Percentiles rank a stretch among this genome's conserved stretches.
Evolutionary conservation across 23 tunicate genomes (phyloP).

Genomic region (Trididemnum clinides): DNA sequence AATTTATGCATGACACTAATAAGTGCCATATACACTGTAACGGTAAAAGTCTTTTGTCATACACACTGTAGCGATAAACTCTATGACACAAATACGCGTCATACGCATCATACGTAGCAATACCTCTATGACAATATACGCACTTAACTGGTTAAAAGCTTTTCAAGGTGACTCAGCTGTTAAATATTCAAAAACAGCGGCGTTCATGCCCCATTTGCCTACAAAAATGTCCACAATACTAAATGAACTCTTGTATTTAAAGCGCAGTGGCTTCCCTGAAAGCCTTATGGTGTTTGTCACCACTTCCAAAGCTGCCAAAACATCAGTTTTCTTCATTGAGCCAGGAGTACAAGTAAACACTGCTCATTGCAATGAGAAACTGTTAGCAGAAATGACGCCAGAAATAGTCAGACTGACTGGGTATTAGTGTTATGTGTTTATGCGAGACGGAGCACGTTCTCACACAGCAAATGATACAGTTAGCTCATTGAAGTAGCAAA

Average conservation of each 20-base stretch:
- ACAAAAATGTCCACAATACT: background rate
- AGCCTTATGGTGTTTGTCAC: background rate
- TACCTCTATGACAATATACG: background rate
- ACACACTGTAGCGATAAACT: no score
- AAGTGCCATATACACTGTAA: no score
- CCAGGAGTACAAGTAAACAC: background rate
- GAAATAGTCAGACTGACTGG: background rate
- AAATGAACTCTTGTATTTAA: background rate
- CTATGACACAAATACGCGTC: no score
- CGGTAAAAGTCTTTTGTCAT: no score
- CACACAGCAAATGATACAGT: background rate
- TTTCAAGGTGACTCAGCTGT: background rate
- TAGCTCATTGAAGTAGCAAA: background rate
- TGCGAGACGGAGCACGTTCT: background rate
- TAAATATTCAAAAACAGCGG: background rate
- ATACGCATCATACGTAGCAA: no score
- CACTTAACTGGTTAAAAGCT: background rate
- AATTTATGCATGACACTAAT: no score
- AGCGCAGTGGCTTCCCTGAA: background rate
- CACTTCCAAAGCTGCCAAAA: background rate
- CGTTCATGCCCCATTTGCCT: background rate
- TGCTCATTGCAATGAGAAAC: background rate
- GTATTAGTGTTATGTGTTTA: background rate
- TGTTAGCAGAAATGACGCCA: background rate
- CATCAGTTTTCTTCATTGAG: background rate